phyloP scores from a whole-genome alignment of 1,140 invertebrate genomes.

The Melipona quadrifasciata region DNA sequence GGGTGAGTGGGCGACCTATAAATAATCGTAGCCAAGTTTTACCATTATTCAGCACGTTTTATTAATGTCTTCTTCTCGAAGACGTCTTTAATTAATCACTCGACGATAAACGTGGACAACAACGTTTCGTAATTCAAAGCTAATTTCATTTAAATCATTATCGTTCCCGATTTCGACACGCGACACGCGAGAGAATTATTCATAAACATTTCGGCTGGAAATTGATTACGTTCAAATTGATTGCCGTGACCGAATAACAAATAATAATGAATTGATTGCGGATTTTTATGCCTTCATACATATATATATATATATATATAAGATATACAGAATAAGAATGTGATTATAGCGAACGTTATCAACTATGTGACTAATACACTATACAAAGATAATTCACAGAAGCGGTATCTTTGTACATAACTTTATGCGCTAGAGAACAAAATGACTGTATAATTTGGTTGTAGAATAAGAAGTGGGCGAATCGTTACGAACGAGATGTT shows the following conservation, averaged over 20 bases:
- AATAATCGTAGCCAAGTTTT: constrained; percentile 14
- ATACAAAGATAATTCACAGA: not conserved
- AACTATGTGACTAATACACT: not conserved
- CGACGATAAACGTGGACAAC: constrained; percentile 1
- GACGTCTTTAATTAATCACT: constrained; percentile 30
- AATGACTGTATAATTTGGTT: constrained; percentile 37
- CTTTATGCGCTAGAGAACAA: constrained; percentile 1
- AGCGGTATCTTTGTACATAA: constrained; percentile 43
- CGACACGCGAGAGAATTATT: not conserved
- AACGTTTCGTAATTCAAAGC: constrained; percentile 25
- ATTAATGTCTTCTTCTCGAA: constrained; percentile 6
- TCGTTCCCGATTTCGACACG: not conserved
- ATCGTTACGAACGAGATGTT: not conserved
- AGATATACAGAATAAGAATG: not conserved
- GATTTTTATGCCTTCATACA: too few relatives aligned
- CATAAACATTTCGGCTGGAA: not conserved
- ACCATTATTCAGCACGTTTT: constrained; percentile 14
- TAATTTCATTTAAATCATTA: constrained; percentile 29
- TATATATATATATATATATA: too few relatives aligned
- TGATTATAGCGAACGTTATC: constrained; percentile 10
- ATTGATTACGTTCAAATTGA: not conserved
- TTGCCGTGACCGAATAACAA: not conserved
- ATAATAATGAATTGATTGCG: too few relatives aligned
- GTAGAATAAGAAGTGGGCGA: constrained; percentile 18
- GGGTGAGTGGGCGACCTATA: not conserved